These are phyloP conservation scores for Eurytoma adleriae DNA, from an alignment of 2,888 invertebrate genomes.

Conservation along the genomic window DNA sequence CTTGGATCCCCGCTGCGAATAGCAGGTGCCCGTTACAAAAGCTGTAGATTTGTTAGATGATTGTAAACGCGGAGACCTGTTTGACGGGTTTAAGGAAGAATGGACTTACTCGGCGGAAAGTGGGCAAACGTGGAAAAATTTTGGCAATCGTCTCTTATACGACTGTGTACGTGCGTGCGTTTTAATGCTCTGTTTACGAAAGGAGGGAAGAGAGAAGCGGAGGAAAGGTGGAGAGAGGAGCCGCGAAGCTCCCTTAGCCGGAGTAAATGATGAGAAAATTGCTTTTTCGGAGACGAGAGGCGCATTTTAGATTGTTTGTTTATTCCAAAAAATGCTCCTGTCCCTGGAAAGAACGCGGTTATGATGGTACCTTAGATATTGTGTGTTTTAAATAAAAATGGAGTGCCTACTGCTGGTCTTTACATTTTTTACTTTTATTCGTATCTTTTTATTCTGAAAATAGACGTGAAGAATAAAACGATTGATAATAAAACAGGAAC, in stretches of 20 bases:
- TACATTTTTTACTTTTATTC: neutral
- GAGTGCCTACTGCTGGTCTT: neutral
- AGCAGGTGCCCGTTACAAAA: constrained; percentile 22
- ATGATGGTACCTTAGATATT: neutral
- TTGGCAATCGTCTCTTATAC: neutral
- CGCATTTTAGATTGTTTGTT: neutral
- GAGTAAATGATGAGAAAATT: neutral
- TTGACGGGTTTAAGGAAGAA: constrained; percentile 4
- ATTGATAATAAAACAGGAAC: neutral
- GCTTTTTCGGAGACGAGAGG: neutral
- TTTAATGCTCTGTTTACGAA: neutral
- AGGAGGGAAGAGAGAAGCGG: neutral
- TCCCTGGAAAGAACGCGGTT: neutral
- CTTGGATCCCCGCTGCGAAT: constrained; percentile 7
- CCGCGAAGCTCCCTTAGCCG: neutral
- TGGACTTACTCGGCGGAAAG: too few relatives aligned
- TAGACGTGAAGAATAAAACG: neutral
- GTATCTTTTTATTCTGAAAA: neutral
- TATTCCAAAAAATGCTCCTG: neutral
- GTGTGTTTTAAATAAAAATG: too few relatives aligned
- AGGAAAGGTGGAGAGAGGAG: neutral
- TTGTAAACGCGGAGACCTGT: constrained; percentile 15
- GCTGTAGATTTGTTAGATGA: constrained; percentile 10
- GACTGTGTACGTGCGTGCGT: too few relatives aligned
- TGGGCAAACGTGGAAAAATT: constrained; percentile 17